Evolutionary conservation across 2,888 invertebrate genomes (phyloP), one percentile per base, ranked within the genome.

Genomic region (Leptinotarsa juncta): DNA sequence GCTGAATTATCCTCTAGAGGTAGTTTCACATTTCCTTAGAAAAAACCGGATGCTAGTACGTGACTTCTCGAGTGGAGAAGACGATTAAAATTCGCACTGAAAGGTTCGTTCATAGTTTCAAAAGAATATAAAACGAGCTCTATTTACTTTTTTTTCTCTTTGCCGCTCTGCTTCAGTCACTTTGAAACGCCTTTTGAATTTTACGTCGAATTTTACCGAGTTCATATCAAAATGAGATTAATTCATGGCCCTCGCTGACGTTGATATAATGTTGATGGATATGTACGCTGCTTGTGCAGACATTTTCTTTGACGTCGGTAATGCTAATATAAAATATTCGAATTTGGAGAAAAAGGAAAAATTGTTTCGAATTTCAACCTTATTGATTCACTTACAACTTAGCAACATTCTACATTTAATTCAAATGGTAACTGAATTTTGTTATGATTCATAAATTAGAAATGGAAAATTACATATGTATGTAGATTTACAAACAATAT

Each of bases 71-170:
- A 73, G 68, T 68, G n/a, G 50, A 48, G 49, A 65, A 32, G 23
- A 26, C 60, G 67, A 68, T 68, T 69, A 65, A 72, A 72, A 67
- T 67, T 67, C 23, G 60, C 72, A 65, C 26, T 65, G 20, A 51
- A 53, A 23, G 51, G 49, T 60, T 60, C 67, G 49, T 16, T 50
- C 57, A 57, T 62, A 42, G 23, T 60, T 23, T 72, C 72, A 68
- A 72, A 72, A 65, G 62, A 73, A 73, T 73, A 62, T 50, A 69
- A 68, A 73, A 62, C 65, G 53, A 12, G 42, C n/a, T 16, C 62
- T 42, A 26, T 62, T 42, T 62, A 60, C 49, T 62, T 23, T 16
- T 42, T 70, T 70, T 70, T 70, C 62, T 12, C 62, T 65, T 50
- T 62, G 49, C 57, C 48, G 65, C 26, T 42, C 10, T 57, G 26